Evolutionary conservation across 2,888 invertebrate species (phyloP).

Genomic region (Lamellibrachia columna): DNA sequence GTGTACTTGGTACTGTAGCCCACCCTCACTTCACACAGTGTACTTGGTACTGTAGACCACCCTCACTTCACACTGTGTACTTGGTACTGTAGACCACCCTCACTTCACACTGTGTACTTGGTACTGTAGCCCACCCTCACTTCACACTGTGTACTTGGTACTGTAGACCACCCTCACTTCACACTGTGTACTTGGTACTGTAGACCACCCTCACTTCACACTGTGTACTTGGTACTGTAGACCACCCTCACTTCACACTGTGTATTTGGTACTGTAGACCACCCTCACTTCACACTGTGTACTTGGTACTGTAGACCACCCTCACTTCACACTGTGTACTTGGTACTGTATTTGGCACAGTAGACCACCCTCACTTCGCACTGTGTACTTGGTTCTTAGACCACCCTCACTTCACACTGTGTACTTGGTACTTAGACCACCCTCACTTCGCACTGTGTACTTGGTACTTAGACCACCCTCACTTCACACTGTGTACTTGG

Average conservation of each 20-base stretch:
- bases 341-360: neutral
- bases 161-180: neutral
- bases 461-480: neutral
- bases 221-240: too few relatives aligned
- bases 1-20: neutral
- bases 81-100: neutral
- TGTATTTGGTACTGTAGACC: too few relatives aligned
- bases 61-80: neutral
- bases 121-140: neutral
- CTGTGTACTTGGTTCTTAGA: too few relatives aligned
- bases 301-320: too few relatives aligned
- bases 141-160: neutral
- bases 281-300: too few relatives aligned
- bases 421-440: neutral
- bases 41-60: neutral
- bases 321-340: too few relatives aligned
- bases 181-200: neutral
- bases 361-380: too few relatives aligned
- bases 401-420: too few relatives aligned
- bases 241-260: too few relatives aligned
- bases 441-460: neutral
- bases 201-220: too few relatives aligned
- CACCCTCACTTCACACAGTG: neutral
- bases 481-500: neutral
- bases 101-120: neutral